Percentiles rank a stretch among this genome's conserved stretches.
Evolutionary conservation across 2,113 vertebrate species (phyloP).

Genomic region (Okapia johnstoni): DNA sequence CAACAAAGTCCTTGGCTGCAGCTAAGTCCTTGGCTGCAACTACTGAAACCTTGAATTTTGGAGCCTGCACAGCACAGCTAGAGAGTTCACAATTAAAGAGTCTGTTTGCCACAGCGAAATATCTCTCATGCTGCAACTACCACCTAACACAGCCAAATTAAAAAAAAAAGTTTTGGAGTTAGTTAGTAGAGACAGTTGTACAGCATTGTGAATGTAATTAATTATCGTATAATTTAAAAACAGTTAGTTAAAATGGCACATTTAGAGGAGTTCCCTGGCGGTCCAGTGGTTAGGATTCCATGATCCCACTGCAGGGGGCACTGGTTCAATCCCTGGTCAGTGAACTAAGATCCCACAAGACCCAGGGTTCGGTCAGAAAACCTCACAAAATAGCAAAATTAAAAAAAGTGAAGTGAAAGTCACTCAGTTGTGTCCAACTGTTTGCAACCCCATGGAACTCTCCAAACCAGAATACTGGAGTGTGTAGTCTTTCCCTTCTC

Average conservation of each 20-base stretch:
- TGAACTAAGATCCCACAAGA: neutral
- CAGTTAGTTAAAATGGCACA: neutral
- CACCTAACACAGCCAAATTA: neutral
- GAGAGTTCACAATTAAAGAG: neutral
- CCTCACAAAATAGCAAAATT: neutral
- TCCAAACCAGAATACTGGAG: neutral
- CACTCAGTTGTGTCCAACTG: neutral
- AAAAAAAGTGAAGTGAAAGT: neutral
- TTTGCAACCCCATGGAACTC: neutral
- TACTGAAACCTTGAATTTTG: neutral
- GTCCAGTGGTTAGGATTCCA: neutral
- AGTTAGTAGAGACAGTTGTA: neutral
- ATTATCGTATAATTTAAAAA: neutral
- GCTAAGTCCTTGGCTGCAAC: neutral
- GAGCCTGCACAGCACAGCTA: neutral
- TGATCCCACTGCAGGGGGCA: neutral
- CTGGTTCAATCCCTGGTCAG: neutral
- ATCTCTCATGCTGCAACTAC: neutral
- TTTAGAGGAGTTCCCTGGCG: neutral
- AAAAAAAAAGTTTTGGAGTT: neutral
- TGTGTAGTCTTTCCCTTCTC: neutral
- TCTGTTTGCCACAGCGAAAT: neutral
- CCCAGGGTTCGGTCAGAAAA: neutral
- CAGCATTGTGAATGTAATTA: neutral
- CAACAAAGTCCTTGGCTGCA: neutral